phyloP scores from a whole-genome alignment of 2,797 vertebrate genomes.

The Arnoldichthys spilopterus region DNA sequence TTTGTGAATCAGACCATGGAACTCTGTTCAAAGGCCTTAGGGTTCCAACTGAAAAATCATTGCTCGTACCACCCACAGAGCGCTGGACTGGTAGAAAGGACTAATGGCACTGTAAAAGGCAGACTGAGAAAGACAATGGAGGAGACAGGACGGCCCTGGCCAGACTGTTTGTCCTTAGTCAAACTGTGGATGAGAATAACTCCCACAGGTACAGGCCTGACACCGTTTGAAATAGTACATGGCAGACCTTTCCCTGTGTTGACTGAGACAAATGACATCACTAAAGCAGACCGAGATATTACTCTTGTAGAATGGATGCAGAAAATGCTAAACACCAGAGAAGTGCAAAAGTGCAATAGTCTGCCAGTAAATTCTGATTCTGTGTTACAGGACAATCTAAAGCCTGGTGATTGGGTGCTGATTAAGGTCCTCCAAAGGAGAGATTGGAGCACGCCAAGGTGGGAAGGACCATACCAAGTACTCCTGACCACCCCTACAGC shows the following conservation, averaged over 20 bases:
- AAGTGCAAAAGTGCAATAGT: not conserved
- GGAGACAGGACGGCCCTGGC: too few relatives aligned
- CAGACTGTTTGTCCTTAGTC: not conserved
- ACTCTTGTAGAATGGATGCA: slow-evolving; percentile 1
- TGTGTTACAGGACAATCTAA: not conserved
- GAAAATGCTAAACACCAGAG: not conserved
- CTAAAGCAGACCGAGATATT: not conserved
- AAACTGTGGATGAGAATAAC: not conserved
- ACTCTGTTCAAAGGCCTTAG: not conserved
- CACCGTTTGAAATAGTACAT: not conserved
- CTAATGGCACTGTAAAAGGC: too few relatives aligned
- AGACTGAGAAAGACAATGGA: too few relatives aligned
- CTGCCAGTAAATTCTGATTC: not conserved
- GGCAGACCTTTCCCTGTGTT: not conserved
- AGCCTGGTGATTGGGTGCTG: not conserved
- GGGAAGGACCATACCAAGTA: not conserved
- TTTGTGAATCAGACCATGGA: not conserved
- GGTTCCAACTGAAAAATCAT: not conserved
- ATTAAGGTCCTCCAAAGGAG: not conserved
- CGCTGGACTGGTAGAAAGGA: not conserved
- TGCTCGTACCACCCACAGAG: slow-evolving; percentile 6
- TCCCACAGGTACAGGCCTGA: not conserved
- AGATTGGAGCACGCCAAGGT: not conserved
- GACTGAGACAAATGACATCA: too few relatives aligned
- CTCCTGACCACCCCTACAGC: slow-evolving; percentile 1